These are phyloP conservation scores for Lycocerus yunnanus DNA, from an alignment of 2,888 invertebrate genomes.

Conservation along the genomic window DNA sequence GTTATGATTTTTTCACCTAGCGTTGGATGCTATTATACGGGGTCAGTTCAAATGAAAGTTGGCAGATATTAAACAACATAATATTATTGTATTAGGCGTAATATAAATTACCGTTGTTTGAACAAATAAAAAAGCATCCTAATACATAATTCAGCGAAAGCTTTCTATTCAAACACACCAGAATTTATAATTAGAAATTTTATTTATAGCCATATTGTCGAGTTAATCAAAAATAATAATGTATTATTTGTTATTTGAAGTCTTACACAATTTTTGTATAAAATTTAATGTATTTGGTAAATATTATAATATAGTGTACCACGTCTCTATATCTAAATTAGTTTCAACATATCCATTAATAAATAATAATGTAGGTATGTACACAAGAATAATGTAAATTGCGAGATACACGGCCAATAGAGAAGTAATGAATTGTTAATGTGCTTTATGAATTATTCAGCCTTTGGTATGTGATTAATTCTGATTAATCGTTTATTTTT, in stretches of 20 bases:
- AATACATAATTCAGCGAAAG: background rate
- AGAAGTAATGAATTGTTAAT: background rate
- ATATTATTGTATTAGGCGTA: background rate
- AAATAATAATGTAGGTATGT: background rate
- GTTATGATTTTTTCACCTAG: background rate
- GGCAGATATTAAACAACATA: background rate
- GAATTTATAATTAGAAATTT: background rate
- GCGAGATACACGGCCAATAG: background rate
- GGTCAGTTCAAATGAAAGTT: background rate
- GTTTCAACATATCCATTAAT: background rate
- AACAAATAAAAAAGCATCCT: background rate
- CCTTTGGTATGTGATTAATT: background rate
- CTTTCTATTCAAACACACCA: background rate
- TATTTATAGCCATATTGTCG: background rate
- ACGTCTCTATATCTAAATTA: background rate
- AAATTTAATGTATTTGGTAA: background rate
- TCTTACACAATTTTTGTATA: background rate
- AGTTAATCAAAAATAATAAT: background rate
- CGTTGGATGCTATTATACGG: background rate
- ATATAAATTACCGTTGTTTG: background rate
- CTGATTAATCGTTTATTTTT: background rate
- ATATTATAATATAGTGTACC: background rate
- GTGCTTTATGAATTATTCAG: background rate
- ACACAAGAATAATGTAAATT: background rate
- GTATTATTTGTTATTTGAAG: background rate